phyloP scores from a whole-genome alignment of 2,113 vertebrate genomes.

The Corvus hawaiiensis region DNA sequence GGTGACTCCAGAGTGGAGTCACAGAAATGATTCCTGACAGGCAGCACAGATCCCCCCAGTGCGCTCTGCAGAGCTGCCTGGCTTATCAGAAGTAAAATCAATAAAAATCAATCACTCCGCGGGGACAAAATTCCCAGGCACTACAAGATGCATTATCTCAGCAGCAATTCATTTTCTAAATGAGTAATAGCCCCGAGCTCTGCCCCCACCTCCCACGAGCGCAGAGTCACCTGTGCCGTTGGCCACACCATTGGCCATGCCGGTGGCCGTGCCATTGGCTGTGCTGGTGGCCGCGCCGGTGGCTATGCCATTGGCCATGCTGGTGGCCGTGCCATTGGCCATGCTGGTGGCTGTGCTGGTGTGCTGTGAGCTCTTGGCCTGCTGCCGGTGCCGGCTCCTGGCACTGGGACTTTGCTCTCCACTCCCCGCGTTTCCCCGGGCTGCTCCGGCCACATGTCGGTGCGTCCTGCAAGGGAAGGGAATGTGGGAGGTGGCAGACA shows the following conservation, averaged over 20 bases:
- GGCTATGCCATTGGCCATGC: slow-evolving; percentile 43
- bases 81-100: background rate
- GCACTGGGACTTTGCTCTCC: slow-evolving; percentile 68
- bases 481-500: accelerated
- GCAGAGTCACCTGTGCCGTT: slow-evolving; percentile 53
- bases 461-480: slow-evolving; percentile 68
- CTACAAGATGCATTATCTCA: background rate
- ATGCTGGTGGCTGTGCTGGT: slow-evolving; percentile 33
- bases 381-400: slow-evolving; percentile 64
- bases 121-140: background rate
- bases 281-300: slow-evolving; percentile 41
- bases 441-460: slow-evolving; percentile 61
- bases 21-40: background rate
- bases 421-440: slow-evolving; percentile 39
- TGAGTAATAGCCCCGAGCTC: background rate
- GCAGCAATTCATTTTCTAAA: background rate
- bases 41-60: background rate
- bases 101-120: background rate
- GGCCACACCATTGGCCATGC: slow-evolving; percentile 33
- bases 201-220: accelerated
- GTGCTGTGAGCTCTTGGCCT: slow-evolving; percentile 60
- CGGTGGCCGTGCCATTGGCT: slow-evolving; percentile 29
- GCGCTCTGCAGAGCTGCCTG: accelerated
- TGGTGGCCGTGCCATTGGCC: slow-evolving; percentile 31
- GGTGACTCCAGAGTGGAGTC: background rate